phyloP scores from a whole-genome alignment of 2,797 vertebrate genomes.

The Chelidonichthys spinosus region DNA sequence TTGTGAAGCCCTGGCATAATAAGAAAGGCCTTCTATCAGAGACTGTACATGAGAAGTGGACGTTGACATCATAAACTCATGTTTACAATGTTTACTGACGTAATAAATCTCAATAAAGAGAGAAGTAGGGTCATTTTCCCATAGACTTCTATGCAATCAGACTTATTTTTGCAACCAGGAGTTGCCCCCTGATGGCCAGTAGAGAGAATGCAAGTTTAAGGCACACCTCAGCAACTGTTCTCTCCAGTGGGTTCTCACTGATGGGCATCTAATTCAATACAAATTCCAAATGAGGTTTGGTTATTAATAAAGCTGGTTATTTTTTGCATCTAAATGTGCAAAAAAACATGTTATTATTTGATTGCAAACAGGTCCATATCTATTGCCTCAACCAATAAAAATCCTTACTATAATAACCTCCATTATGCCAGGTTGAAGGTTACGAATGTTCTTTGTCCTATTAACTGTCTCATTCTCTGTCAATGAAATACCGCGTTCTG shows the following conservation, averaged over 20 bases:
- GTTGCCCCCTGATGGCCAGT: too few species aligned
- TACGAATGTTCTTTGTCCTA: slow-evolving; percentile 11
- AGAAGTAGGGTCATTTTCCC: too few species aligned
- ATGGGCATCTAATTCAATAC: background rate
- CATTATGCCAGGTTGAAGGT: background rate
- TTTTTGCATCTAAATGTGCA: background rate
- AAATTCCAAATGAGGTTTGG: background rate
- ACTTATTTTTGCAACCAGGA: too few species aligned
- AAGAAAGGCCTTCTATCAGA: too few species aligned
- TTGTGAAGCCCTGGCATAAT: background rate
- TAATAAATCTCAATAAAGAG: too few species aligned
- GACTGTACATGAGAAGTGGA: too few species aligned
- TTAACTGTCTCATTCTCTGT: background rate
- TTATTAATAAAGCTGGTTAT: background rate
- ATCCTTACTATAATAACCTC: background rate
- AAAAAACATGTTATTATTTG: background rate
- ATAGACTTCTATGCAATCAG: too few species aligned
- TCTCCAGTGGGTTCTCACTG: background rate
- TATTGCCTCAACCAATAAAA: background rate
- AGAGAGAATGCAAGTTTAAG: too few species aligned
- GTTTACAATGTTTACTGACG: too few species aligned
- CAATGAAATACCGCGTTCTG: background rate
- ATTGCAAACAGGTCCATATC: background rate
- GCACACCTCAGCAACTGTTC: background rate
- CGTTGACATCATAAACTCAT: too few species aligned